Evolutionary conservation across 2,888 invertebrate species (phyloP), one percentile per base, ranked within the genome.

Genomic region (Ceramica pisi): DNA sequence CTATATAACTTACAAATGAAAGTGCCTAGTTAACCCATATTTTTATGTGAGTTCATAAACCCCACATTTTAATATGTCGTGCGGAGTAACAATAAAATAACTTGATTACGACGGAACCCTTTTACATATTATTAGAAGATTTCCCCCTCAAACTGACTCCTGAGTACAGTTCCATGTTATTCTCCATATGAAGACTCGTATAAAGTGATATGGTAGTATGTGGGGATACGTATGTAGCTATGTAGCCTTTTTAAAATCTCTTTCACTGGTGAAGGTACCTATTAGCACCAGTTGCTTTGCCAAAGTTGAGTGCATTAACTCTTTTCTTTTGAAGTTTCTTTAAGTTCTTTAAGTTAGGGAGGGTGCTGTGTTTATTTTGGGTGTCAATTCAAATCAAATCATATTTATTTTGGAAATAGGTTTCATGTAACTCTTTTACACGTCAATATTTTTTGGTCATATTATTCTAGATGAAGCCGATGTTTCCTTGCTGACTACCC

Each of bases 131-230:
- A 67, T 55, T 62, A 70, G 55, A 74, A 61, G 60, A 79, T 63
- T 79, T 79, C 46, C 44, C 14, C 64, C 44, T 48, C 48, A 38
- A 69, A 26, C 51, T 21, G n/a, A 12, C 60, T 66, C 53, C 14
- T 75, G 50, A 79, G 78, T 75, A 75, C 51, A 38, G 10, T 75
- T 79, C 31, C 67, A 57, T 79, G 80, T 79, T 61, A 65, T 67
- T 70, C 44, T 44, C 75, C 35, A 64, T 64, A 67, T 50, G 59
- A 55, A 10, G 61, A 35, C 41, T 59, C 51, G 21, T 64, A 48
- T 68, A 67, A 68, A 71, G 59, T 53, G 19, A 38, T 26, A 48
- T 48, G 21, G 16, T 56, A 31, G n/a, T 10, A 14, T 48, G 26
- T 21, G 12, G n/a, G 41, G 35, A 23, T 38, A 26, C 1, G 16